Evolutionary conservation across 2,797 vertebrate species (phyloP).

Genomic region (Eurystomus glaucurus): DNA sequence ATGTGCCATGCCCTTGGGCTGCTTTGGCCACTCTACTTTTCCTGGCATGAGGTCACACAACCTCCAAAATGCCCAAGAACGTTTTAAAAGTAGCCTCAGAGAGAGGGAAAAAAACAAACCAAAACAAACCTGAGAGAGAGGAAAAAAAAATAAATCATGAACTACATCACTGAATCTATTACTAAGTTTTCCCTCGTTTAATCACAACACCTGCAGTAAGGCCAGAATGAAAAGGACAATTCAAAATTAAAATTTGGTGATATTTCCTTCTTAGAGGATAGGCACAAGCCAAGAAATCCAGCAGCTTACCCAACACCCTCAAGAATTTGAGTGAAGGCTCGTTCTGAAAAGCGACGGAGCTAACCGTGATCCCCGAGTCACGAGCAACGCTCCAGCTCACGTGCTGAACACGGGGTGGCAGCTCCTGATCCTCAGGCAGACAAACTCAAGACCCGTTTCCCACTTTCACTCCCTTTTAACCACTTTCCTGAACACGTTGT

Average conservation of each 20-base stretch:
- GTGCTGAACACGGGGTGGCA: neutral
- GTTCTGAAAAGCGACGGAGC: neutral
- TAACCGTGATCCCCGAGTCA: neutral
- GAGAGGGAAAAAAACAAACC: rapidly evolving
- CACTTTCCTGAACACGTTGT: rapidly evolving
- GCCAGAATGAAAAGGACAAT: rapidly evolving
- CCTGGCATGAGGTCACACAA: neutral
- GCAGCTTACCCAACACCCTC: rapidly evolving
- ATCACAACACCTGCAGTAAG: neutral
- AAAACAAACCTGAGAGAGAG: rapidly evolving
- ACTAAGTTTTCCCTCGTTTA: neutral
- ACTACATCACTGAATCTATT: neutral
- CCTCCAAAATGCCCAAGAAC: neutral
- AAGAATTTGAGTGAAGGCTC: neutral
- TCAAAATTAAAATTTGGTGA: rapidly evolving
- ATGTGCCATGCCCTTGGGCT: rapidly evolving
- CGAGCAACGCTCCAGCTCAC: rapidly evolving
- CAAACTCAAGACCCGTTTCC: neutral
- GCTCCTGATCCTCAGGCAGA: slow-evolving; percentile 26
- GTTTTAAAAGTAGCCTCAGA: neutral
- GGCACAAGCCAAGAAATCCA: neutral
- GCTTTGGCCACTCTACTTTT: neutral
- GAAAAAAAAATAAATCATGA: neutral
- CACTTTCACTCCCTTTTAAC: neutral
- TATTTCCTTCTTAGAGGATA: neutral